Conservation (phyloP, 92 coral and sea anemone genomes). For the Epizoanthus scotinus region DNA sequence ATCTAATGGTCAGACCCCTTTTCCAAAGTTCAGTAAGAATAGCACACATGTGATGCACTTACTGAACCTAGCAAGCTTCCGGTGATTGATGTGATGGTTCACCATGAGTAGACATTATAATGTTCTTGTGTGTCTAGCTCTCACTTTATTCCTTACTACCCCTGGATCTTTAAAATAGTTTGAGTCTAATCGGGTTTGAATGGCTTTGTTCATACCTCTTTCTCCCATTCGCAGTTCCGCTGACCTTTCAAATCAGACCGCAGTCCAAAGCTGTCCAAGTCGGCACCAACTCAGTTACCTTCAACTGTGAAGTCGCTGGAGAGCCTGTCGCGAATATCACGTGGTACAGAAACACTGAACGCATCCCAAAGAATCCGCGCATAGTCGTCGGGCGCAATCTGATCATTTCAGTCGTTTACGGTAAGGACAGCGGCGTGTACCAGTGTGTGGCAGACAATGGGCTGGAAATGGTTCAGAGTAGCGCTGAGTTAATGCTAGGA, state of each 20-base stretch:
- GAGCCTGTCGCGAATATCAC: conserved; percentile 87
- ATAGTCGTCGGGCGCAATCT: conserved; percentile 60
- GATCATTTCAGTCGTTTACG: conserved; percentile 62
- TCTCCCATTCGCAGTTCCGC: conserved; percentile 63
- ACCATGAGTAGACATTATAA: no score
- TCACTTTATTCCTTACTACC: no score
- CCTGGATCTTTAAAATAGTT: neutral
- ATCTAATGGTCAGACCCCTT: no score
- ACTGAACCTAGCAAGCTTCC: no score
- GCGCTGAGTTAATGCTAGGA: conserved; percentile 77
- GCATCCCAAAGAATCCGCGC: conserved; percentile 52
- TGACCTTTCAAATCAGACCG: conserved; percentile 70
- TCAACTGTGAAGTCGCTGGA: conserved; percentile 84
- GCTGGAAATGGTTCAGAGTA: conserved; percentile 74
- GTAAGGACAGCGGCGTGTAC: conserved; percentile 78
- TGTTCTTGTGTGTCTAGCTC: no score
- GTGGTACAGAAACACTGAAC: conserved; percentile 84
- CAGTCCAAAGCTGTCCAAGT: conserved; percentile 59
- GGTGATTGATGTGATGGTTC: no score
- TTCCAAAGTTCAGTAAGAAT: no score
- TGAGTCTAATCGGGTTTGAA: neutral
- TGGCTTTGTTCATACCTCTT: neutral
- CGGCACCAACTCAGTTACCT: conserved; percentile 39
- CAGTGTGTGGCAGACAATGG: conserved; percentile 97
- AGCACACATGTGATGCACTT: no score